phyloP scores from a whole-genome alignment of 2,888 invertebrate species.

The Epinotia brunnichana region DNA sequence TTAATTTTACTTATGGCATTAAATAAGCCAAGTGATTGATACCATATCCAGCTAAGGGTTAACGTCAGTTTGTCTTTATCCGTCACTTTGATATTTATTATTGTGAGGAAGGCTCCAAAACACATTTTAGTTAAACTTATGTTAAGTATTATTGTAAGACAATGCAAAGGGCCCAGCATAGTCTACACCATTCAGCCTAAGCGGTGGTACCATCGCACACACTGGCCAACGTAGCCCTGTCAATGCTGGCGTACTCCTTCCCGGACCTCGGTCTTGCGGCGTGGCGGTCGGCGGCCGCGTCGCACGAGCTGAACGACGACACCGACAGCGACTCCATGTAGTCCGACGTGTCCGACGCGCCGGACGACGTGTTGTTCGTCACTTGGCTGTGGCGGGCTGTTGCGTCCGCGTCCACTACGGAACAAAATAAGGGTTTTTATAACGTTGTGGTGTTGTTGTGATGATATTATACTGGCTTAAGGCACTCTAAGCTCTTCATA shows the following conservation, averaged over 20 bases:
- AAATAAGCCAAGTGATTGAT: no score
- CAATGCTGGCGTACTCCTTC: constrained; percentile 75
- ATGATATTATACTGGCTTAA: no score
- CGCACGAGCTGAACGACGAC: constrained; percentile 87
- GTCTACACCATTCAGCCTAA: constrained; percentile 17
- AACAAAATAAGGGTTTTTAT: constrained; percentile 5
- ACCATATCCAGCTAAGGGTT: no score
- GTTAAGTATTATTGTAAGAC: no score
- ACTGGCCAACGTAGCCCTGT: constrained; percentile 64
- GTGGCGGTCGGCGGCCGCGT: constrained; percentile 82
- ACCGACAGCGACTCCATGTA: constrained; percentile 89
- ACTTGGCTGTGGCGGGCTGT: constrained; percentile 82
- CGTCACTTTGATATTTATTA: no score
- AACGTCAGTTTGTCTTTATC: no score
- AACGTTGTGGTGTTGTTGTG: no score
- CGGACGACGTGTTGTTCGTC: constrained; percentile 86
- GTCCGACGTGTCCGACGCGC: constrained; percentile 89
- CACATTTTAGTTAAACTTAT: no score
- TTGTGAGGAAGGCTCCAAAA: no score
- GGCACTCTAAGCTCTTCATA: no score
- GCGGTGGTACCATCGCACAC: constrained; percentile 51
- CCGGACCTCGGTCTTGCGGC: constrained; percentile 75
- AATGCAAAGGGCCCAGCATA: not conserved
- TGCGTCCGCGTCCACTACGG: constrained; percentile 75
- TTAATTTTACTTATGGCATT: no score